Base-by-base conservation (phyloP, 2,888 invertebrate genomes). In the Oscheius sp. region DNA sequence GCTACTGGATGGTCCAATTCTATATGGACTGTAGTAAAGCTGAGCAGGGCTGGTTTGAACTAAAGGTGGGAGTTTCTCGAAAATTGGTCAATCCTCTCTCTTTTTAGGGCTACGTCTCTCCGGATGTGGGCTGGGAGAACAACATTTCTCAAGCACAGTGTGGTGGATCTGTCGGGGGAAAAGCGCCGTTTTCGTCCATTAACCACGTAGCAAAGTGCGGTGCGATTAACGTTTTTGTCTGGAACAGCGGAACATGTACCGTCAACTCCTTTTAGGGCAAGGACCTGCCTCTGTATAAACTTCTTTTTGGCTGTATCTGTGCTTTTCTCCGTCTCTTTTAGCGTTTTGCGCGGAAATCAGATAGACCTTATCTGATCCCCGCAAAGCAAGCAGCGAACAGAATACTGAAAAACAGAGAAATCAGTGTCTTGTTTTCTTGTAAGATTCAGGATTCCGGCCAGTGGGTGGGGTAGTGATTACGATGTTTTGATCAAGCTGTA, bases 151-250 rank as follows among this genome's bases (percentile, higher is more conserved):
- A 84, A 62, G 68, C 74, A 10, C 62, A 76, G 0, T 90, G 90
- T 76, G 78, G 81, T 2, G 90, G 90, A 4, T 62, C 81, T 1
- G 80, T 80, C 7, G 89, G 88, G 29, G 87, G 87, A 13, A 65
- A 65, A 5, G 79, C 85, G 13, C 88, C 89, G 10, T 84, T 86
- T 73, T 82, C 73, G 9, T 84, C 87, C 32, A 80, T 79, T 60
- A 90, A 90, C 81, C 90, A 91, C 82, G 82, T 90, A 76, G 90
- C 89, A 11, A 84, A 87, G 68, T 90, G 90, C 80, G 90, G 90
- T 37, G 86, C 85, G 73, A 81, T 90, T 48, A 90, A 90, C 79
- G 89, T 90, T 2, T 90, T 89, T 80, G 83, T 86, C 47, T 90
- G 88, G 80, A 86, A 82, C 37, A 57, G 42, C 29, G 51, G 42